Evolutionary conservation across 1,140 invertebrate species (phyloP).

Genomic region (Drosophila santomea): DNA sequence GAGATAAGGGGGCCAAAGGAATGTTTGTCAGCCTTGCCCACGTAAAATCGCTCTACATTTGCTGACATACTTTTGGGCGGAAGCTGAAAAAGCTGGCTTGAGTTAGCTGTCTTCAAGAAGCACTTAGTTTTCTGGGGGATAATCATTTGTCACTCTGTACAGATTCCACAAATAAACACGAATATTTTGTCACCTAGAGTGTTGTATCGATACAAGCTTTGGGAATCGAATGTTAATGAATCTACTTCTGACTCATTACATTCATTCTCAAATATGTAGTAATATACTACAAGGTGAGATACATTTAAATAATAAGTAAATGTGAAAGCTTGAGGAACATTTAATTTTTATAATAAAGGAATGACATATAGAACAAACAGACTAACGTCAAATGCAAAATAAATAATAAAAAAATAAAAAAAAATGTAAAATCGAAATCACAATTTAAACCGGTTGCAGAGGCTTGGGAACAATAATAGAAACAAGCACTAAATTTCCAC

Average conservation of each 20-base stretch:
- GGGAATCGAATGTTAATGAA: slow-evolving; percentile 24
- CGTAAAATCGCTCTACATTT: background rate
- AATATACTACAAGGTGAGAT: background rate
- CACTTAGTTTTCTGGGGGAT: slow-evolving; percentile 9
- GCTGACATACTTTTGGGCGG: slow-evolving; percentile 42
- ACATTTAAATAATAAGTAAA: background rate
- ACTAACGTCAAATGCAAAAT: slow-evolving; percentile 13
- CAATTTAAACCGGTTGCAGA: slow-evolving; percentile 26
- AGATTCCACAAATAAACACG: slow-evolving; percentile 19
- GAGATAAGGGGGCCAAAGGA: slow-evolving; percentile 23
- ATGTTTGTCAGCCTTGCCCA: background rate
- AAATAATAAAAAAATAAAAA: background rate
- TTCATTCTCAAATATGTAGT: no score
- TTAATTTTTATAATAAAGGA: background rate
- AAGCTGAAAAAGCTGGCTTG: background rate
- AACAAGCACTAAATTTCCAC: slow-evolving; percentile 15
- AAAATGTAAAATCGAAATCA: background rate
- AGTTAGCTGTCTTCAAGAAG: background rate
- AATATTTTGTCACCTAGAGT: slow-evolving; percentile 25
- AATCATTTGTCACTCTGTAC: background rate
- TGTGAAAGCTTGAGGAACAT: no score
- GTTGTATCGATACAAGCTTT: slow-evolving; percentile 34
- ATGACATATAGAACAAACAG: slow-evolving; percentile 11
- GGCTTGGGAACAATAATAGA: background rate
- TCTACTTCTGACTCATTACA: slow-evolving; percentile 12